Percentiles rank a stretch among this genome's conserved stretches.
Evolutionary conservation across 2,797 vertebrate species (phyloP).

Genomic region (Clamator glandarius): DNA sequence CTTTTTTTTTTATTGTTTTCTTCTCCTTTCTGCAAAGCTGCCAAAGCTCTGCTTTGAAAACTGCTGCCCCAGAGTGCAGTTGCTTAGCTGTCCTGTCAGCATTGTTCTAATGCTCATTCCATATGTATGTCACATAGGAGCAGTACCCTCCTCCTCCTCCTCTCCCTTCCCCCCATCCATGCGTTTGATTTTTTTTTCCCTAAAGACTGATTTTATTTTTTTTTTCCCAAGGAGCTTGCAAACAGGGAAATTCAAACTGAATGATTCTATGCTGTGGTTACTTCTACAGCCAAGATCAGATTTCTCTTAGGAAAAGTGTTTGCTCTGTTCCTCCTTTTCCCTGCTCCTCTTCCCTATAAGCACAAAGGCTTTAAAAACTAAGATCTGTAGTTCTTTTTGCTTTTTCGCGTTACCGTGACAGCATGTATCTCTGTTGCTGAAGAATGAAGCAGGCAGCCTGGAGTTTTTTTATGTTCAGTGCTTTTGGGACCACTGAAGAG

Average conservation of each 20-base stretch:
- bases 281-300: conserved; percentile 36
- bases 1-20: conserved; percentile 56
- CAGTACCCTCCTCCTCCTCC: conserved; percentile 57
- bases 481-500: conserved; percentile 68
- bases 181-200: conserved; percentile 50
- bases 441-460: conserved; percentile 74
- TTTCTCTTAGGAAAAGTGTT: conserved; percentile 64
- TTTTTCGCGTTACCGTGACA: conserved; percentile 76
- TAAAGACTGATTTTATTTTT: conserved; percentile 34
- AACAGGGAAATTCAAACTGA: conserved; percentile 72
- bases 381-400: conserved; percentile 71
- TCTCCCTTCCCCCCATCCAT: conserved; percentile 64
- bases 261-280: conserved; percentile 49
- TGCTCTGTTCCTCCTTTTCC: conserved; percentile 33
- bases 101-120: conserved; percentile 84
- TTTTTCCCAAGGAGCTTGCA: conserved; percentile 48
- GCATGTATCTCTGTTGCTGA: conserved; percentile 70
- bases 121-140: conserved; percentile 85
- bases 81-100: conserved; percentile 77
- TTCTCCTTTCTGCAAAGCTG: conserved; percentile 31
- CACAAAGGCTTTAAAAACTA: conserved; percentile 78
- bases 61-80: conserved; percentile 56
- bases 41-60: conserved; percentile 58
- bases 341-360: conserved; percentile 46
- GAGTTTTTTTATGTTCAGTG: conserved; percentile 65